Percentiles rank a stretch among this genome's conserved stretches.
Evolutionary conservation across 1,140 invertebrate species (phyloP).

Genomic region (Caenorhabditis latens): DNA sequence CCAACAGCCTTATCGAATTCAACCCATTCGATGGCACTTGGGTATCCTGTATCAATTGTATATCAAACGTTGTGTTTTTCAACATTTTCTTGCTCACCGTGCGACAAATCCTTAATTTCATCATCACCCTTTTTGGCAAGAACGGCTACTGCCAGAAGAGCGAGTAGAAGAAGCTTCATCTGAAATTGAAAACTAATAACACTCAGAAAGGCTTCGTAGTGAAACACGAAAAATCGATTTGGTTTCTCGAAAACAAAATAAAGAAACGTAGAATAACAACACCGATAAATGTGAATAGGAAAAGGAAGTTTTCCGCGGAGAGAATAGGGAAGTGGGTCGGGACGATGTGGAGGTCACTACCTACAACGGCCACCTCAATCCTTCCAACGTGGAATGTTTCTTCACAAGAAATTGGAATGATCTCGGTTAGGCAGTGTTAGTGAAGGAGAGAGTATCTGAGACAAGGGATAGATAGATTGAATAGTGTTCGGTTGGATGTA

Average conservation of each 20-base stretch:
- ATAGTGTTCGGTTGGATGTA: not conserved
- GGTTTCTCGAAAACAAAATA: not conserved
- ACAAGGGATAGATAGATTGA: not conserved
- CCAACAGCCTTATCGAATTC: conserved; percentile 72
- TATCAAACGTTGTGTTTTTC: not conserved
- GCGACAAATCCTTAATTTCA: conserved; percentile 27
- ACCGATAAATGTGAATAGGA: conserved; percentile 8
- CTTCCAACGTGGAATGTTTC: conserved; percentile 35
- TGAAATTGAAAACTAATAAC: not conserved
- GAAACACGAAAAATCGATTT: not conserved
- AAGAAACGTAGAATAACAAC: conserved; percentile 5
- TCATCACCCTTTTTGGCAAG: not conserved
- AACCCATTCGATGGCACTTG: conserved; percentile 77
- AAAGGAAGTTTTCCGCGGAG: not conserved
- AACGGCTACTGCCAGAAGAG: conserved; percentile 7
- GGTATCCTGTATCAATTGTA: conserved; percentile 69
- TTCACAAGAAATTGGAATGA: conserved; percentile 1
- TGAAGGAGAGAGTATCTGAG: not conserved
- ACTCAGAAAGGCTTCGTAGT: not conserved
- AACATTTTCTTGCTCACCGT: not conserved
- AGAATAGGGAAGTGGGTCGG: conserved; percentile 38
- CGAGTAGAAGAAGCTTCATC: conserved; percentile 49
- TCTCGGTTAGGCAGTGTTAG: not conserved
- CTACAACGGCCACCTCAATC: not conserved
- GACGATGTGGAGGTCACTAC: conserved; percentile 31